Base-by-base conservation (phyloP, 2,888 invertebrate species). In the Thecophora atra region DNA sequence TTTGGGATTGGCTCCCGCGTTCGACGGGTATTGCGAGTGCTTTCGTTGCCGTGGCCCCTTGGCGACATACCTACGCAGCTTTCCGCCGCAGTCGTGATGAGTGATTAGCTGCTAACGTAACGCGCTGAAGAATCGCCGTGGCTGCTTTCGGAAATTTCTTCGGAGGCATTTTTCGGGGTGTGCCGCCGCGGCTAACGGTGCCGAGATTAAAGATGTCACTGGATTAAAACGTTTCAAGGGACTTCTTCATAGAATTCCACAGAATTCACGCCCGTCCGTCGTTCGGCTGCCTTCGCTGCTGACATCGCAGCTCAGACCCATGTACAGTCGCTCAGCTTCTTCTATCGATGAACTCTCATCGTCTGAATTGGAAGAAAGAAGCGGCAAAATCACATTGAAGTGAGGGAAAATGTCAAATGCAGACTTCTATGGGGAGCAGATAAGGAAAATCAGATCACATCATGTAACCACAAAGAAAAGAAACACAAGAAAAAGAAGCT, bases 1-100 rank as follows among this genome's bases (percentile, higher is more conserved):
- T 51, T 63, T 72, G 63, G 63, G 63, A 63, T 72, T 42, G 63
- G 72, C 63, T 28, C 26, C 24, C 7, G 28, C 37, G 21, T 28
- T n/a, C 21, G 19, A 24, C 28, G 17, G 13, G 26, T n/a, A 30
- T 62, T 62, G 26, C 15, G 19, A 21, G 6, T 8, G 47, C 19
- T 51, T 51, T 72, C 69, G 70, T 70, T 51, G 37, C 42, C 11
- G 65, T 44, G 26, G 37, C 8, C n/a, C 51, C 58, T 68, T 56
- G 68, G 68, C 58, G 68, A 68, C 68, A 68, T 68, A 68, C 68
- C 7, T 47, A 8, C 13, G 58, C 28, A 17, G 2, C 28, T 37
- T n/a, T n/a, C n/a, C n/a, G 11, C 37, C 13, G 5, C 11, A 24
- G 13, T 26, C 28, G 70, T 70, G 70, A 63, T 70, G 37, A 70